phyloP scores from a whole-genome alignment of 2,888 invertebrate species.

The Druceiella hillmani region DNA sequence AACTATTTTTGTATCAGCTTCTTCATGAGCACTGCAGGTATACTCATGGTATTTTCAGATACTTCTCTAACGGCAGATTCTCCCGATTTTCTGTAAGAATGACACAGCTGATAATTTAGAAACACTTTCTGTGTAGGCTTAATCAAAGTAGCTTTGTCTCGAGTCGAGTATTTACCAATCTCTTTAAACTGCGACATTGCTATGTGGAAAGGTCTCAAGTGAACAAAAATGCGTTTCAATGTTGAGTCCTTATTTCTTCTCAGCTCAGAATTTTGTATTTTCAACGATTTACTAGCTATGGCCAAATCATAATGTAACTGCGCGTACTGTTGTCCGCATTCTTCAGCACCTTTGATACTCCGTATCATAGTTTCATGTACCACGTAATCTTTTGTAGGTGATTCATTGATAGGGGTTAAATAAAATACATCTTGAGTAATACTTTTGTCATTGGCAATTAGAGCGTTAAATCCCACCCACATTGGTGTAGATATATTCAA shows the following conservation, averaged over 20 bases:
- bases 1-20: too few species aligned
- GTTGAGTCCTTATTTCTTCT: too few species aligned
- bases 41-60: conserved; percentile 6
- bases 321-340: conserved; percentile 18
- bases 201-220: conserved; percentile 16
- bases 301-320: conserved; percentile 19
- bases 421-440: conserved; percentile 12
- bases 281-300: conserved; percentile 16
- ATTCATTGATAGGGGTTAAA: conserved; percentile 18
- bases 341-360: conserved; percentile 22
- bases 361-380: conserved; percentile 24
- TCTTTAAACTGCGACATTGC: conserved; percentile 17
- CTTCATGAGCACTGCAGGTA: conserved; percentile 6
- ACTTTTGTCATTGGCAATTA: conserved; percentile 9
- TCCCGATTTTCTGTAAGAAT: too few species aligned
- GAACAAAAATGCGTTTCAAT: too few species aligned
- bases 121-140: too few species aligned
- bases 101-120: too few species aligned
- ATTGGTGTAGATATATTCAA: too few species aligned
- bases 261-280: conserved; percentile 10
- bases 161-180: conserved; percentile 15
- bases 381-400: conserved; percentile 15
- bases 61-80: conserved; percentile 4
- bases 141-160: too few species aligned
- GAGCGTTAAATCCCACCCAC: conserved; percentile 22